Evolutionary conservation across 2,113 vertebrate species (phyloP).

Genomic region (Globicephala melas): DNA sequence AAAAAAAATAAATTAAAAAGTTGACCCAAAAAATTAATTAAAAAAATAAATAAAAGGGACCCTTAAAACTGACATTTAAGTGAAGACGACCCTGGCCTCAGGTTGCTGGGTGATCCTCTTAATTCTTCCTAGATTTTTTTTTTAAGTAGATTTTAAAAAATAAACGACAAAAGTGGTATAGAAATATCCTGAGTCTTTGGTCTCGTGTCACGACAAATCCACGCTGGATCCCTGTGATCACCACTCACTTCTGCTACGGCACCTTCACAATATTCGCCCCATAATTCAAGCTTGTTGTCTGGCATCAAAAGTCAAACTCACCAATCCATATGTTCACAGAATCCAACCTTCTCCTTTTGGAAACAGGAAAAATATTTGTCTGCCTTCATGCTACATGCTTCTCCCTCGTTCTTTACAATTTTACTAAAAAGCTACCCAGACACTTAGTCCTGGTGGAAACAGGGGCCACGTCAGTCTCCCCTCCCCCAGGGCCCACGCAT

Average conservation of each 20-base stretch:
- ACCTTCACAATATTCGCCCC: not conserved
- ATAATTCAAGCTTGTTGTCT: not conserved
- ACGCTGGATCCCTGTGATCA: not conserved
- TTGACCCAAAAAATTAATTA: not conserved
- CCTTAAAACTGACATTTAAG: fast-evolving
- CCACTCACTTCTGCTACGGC: fast-evolving
- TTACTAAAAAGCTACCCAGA: fast-evolving
- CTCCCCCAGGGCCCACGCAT: fast-evolving
- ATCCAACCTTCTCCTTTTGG: not conserved
- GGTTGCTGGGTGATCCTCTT: not conserved
- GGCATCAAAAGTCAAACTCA: not conserved
- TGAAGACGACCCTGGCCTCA: fast-evolving
- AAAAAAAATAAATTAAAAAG: not conserved
- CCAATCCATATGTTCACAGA: fast-evolving
- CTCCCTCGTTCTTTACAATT: too few species aligned
- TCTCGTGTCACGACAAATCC: not conserved
- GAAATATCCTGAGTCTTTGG: not conserved
- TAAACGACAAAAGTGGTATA: not conserved
- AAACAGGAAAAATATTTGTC: fast-evolving
- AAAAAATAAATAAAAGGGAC: not conserved
- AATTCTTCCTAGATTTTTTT: not conserved
- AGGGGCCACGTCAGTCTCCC: fast-evolving
- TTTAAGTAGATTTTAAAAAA: not conserved
- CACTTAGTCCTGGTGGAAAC: not conserved
- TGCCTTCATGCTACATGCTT: fast-evolving